A percentile compares a stretch with the other conserved stretches of the same genome.
Conservation (phyloP, 2,888 invertebrate genomes). For the Cerastis leucographa region DNA sequence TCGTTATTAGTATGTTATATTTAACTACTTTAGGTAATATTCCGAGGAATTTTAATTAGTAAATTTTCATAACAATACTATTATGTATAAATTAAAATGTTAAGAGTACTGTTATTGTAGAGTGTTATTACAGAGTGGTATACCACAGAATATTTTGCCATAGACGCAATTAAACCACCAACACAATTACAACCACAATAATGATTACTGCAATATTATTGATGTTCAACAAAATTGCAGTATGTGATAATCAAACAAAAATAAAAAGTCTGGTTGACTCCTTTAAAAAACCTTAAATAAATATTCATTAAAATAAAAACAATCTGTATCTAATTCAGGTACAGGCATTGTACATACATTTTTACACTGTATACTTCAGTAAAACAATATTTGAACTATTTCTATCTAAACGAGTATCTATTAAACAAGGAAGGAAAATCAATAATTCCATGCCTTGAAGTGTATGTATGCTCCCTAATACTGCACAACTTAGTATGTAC, state of each 20-base stretch:
- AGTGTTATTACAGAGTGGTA: no score
- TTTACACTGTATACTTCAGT: no score
- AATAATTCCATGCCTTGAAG: neutral
- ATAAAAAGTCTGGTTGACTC: no score
- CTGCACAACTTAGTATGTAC: no score
- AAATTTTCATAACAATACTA: neutral
- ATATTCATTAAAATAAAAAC: no score
- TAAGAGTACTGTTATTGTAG: no score
- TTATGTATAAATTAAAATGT: no score
- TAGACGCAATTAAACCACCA: conserved; percentile 31
- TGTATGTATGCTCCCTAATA: neutral
- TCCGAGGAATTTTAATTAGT: neutral
- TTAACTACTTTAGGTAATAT: neutral
- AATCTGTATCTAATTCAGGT: no score
- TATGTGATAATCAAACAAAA: no score
- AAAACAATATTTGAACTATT: no score
- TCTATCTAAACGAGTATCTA: no score
- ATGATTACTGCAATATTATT: conserved; percentile 23
- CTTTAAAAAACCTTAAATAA: no score
- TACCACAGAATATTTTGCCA: neutral
- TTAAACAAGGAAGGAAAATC: neutral
- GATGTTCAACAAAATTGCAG: neutral
- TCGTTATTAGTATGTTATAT: neutral
- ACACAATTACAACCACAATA: neutral
- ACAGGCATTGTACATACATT: neutral